phyloP scores from a whole-genome alignment of 2,797 vertebrate species.

The Lithobates pipiens region DNA sequence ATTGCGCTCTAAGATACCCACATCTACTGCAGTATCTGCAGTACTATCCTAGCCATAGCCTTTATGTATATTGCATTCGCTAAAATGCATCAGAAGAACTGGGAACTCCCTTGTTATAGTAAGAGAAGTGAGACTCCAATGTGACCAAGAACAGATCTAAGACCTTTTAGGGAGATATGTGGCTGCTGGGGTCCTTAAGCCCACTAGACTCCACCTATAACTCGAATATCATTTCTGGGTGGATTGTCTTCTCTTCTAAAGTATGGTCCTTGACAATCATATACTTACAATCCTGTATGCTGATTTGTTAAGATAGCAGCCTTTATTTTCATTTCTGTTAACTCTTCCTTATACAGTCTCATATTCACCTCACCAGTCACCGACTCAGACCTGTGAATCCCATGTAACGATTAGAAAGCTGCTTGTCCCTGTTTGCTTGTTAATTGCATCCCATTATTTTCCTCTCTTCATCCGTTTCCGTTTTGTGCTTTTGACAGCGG shows the following conservation, averaged over 20 bases:
- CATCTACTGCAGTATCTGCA: too few relatives aligned
- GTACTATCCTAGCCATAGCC: too few relatives aligned
- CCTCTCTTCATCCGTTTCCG: slow-evolving; percentile 62
- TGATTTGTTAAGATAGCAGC: not conserved
- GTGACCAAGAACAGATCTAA: too few relatives aligned
- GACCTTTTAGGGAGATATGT: too few relatives aligned
- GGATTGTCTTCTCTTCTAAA: not conserved
- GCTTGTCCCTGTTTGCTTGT: slow-evolving; percentile 60
- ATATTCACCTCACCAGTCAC: not conserved
- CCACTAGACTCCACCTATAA: not conserved
- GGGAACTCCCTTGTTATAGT: too few relatives aligned
- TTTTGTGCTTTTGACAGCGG: slow-evolving; percentile 63
- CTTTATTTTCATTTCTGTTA: not conserved
- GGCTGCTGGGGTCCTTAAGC: not conserved
- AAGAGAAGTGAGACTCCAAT: too few relatives aligned
- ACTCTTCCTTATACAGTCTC: not conserved
- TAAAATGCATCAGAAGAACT: too few relatives aligned
- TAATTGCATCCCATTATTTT: slow-evolving; percentile 63
- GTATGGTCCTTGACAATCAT: not conserved
- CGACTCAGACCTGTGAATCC: slow-evolving; percentile 51
- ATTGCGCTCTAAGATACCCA: too few relatives aligned
- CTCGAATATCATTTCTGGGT: not conserved
- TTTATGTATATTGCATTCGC: too few relatives aligned
- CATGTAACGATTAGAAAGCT: slow-evolving; percentile 57
- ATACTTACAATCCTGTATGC: too few relatives aligned